phyloP scores from a whole-genome alignment of 2,113 vertebrate species.

The Brachirus orientalis region DNA sequence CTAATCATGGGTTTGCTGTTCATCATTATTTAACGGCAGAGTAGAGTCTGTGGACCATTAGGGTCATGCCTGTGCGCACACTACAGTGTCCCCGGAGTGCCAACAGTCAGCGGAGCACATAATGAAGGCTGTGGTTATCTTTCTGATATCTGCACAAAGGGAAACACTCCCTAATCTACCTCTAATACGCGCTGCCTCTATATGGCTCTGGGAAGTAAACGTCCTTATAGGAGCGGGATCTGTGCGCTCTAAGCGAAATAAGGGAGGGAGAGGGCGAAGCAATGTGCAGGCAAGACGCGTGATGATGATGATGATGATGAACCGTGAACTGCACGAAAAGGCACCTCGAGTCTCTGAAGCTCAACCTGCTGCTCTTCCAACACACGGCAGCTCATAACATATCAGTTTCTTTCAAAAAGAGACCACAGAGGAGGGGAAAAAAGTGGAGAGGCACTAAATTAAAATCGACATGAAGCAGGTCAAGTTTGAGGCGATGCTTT shows the following conservation, averaged over 20 bases:
- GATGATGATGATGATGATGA: slow-evolving; percentile 91
- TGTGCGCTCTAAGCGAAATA: slow-evolving; percentile 53
- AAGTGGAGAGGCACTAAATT: slow-evolving; percentile 90
- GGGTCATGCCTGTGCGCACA: slow-evolving; percentile 72
- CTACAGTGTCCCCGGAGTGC: slow-evolving; percentile 74
- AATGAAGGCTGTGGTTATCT: slow-evolving; percentile 76
- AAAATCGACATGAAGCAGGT: slow-evolving; percentile 97
- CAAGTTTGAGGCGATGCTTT: slow-evolving; percentile 92
- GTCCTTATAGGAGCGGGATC: slow-evolving; percentile 50
- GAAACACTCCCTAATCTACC: slow-evolving; percentile 77
- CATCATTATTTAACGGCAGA: slow-evolving; percentile 76
- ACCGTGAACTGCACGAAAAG: slow-evolving; percentile 89
- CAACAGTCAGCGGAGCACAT: slow-evolving; percentile 75
- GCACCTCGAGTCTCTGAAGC: slow-evolving; percentile 72
- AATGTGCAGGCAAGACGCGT: slow-evolving; percentile 94
- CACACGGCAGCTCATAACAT: slow-evolving; percentile 35
- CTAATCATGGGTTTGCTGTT: slow-evolving; percentile 71
- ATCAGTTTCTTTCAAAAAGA: slow-evolving; percentile 39
- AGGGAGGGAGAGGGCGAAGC: slow-evolving; percentile 65
- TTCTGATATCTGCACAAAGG: slow-evolving; percentile 74
- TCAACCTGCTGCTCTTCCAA: slow-evolving; percentile 64
- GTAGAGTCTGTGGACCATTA: slow-evolving; percentile 66
- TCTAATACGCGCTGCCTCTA: slow-evolving; percentile 66
- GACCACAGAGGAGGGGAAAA: slow-evolving; percentile 45
- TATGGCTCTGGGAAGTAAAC: slow-evolving; percentile 46